These are phyloP conservation scores for Lissonota sp. DNA, from an alignment of 2,888 invertebrate species.

Conservation along the genomic window DNA sequence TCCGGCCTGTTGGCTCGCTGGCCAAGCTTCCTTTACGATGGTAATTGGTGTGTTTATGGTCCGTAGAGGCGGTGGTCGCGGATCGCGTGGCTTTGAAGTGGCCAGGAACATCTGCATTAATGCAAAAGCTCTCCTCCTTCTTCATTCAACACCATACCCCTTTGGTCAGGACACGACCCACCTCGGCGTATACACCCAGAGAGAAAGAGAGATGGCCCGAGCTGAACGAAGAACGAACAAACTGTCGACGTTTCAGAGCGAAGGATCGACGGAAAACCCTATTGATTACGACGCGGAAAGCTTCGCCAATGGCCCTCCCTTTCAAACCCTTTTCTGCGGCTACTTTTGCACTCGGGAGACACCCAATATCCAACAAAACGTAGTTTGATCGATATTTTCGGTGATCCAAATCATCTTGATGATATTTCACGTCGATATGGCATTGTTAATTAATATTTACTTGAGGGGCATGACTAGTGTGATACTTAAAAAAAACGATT, in stretches of 20 bases:
- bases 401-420: too few relatives aligned
- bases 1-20: conserved; percentile 62
- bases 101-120: conserved; percentile 76
- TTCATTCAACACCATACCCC: not conserved
- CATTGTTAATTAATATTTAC: too few relatives aligned
- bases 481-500: too few relatives aligned
- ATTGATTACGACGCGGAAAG: conserved; percentile 56
- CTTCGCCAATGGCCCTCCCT: conserved; percentile 47
- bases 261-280: conserved; percentile 62
- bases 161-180: conserved; percentile 35
- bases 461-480: too few relatives aligned
- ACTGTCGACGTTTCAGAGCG: conserved; percentile 54
- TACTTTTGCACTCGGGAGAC: conserved; percentile 64
- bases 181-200: conserved; percentile 12
- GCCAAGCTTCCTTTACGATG: conserved; percentile 74
- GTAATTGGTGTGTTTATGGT: conserved; percentile 79
- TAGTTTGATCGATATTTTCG: too few relatives aligned
- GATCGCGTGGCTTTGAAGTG: conserved; percentile 76
- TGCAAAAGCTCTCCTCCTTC: conserved; percentile 66
- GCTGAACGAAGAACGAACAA: conserved; percentile 57
- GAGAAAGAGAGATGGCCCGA: conserved; percentile 51
- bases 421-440: too few relatives aligned
- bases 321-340: conserved; percentile 66
- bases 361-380: conserved; percentile 42
- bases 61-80: conserved; percentile 69